Evolutionary conservation across 2,113 vertebrate species (phyloP), one percentile per base, ranked within the genome.

Genomic region (Coturnix japonica): DNA sequence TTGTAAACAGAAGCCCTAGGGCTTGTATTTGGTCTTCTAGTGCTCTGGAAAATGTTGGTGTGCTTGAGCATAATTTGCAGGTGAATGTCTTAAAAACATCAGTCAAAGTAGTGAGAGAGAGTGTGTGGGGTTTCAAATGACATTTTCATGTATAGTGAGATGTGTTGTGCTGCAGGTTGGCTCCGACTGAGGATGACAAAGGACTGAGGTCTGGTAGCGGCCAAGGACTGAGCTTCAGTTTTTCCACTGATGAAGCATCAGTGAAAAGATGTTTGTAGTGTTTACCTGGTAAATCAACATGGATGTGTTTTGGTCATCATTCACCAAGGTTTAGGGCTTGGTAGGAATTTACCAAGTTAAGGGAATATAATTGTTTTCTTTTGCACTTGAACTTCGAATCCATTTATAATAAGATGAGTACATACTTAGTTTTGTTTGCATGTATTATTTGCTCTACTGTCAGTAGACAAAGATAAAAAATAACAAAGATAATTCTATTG

Each of bases 321-420:
- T 25, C 25, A 10, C 56, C 10, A 12, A 37, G 73, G 60, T 77
- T 81, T 13, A 89, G 33, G 26, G 11, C 59, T 91, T 59, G 39
- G 78, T 66, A 60, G 43, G 91, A 91, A 66, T 88, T 93, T 79
- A 86, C 43, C 43, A 67, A 64, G 11, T 83, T 91, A n/a, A 93
- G 51, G 44, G 75, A 91, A 74, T 83, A 44, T 30, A 30, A 30
- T 67, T 87, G 28, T 82, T 87, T 94, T 88, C 26, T 11, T 88
- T 88, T 86, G 43, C 47, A 65, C 53, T 95, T 41, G 19, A 66
- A 64, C 17, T 80, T 56, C 18, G 83, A 88, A 85, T 83, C 33
- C 35, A 30, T 92, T 75, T 77, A 17, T 90, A 91, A 64, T 66
- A 74, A 44, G 61, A 46, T 76, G 19, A 57, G 13, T 80, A 43